Conservation (phyloP, 2,888 invertebrate genomes). For the Drosophila subquinaria region DNA sequence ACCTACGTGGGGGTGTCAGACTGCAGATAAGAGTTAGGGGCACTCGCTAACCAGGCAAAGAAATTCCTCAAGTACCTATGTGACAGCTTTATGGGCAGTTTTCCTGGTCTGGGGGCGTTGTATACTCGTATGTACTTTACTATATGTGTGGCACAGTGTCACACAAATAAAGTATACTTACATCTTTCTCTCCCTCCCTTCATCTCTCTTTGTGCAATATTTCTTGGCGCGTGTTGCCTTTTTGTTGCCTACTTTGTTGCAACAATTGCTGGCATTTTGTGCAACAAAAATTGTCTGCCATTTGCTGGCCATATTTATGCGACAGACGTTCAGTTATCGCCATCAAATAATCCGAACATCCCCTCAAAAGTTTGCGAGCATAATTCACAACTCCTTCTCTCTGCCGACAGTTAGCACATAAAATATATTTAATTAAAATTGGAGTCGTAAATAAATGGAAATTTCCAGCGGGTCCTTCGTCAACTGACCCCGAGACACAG, state of each 20-base stretch:
- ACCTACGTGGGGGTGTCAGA: neutral
- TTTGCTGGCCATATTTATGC: constrained; percentile 44
- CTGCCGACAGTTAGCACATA: constrained; percentile 1
- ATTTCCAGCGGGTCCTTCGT: constrained; percentile 27
- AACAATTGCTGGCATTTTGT: constrained; percentile 50
- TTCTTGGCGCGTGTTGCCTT: constrained; percentile 40
- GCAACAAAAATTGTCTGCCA: constrained; percentile 58
- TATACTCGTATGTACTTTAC: constrained; percentile 9
- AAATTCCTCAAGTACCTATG: constrained; percentile 66
- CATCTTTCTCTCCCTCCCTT: neutral
- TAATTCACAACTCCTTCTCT: constrained; percentile 6
- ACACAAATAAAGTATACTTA: constrained; percentile 21
- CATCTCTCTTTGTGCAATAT: constrained; percentile 34
- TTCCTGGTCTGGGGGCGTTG: constrained; percentile 5
- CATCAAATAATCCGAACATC: constrained; percentile 18
- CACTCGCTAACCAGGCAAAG: constrained; percentile 57
- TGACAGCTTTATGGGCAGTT: constrained; percentile 49
- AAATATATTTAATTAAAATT: constrained; percentile 58
- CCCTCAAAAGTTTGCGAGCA: neutral
- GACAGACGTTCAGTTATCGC: constrained; percentile 29
- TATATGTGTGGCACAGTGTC: constrained; percentile 37
- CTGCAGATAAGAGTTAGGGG: constrained; percentile 5
- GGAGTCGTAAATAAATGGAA: constrained; percentile 41
- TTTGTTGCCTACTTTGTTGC: constrained; percentile 59
- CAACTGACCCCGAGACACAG: constrained; percentile 38